Evolutionary conservation across 1,140 invertebrate genomes (phyloP).

Genomic region (Adoxophyes honmai): DNA sequence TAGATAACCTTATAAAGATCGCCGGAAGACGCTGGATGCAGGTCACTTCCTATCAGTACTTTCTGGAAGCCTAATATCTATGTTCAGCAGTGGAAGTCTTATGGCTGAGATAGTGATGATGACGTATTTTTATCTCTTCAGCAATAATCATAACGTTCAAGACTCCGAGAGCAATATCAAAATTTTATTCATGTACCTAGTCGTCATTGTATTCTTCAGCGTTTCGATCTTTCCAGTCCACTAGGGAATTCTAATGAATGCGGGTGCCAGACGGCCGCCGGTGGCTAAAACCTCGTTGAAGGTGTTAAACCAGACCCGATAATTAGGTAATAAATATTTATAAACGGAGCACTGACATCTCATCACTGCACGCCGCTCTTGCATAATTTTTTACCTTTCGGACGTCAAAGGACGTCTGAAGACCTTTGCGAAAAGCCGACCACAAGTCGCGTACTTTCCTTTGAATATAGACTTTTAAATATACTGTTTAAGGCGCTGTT

Average conservation of each 20-base stretch:
- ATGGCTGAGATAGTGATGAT: too few species aligned
- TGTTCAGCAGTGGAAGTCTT: too few species aligned
- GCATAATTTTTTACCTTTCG: conserved; percentile 36
- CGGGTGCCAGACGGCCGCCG: conserved; percentile 25
- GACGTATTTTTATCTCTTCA: too few species aligned
- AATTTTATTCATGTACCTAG: too few species aligned
- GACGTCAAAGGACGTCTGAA: conserved; percentile 39
- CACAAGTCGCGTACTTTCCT: background rate
- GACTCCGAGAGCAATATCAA: too few species aligned
- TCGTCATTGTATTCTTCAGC: too few species aligned
- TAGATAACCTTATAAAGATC: too few species aligned
- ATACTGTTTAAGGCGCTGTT: background rate
- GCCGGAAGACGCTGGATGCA: too few species aligned
- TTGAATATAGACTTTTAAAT: background rate
- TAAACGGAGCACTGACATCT: conserved; percentile 48
- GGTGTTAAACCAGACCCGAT: conserved; percentile 46
- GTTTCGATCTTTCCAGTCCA: background rate
- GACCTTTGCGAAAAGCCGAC: background rate
- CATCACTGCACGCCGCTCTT: conserved; percentile 33
- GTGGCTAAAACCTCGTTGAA: conserved; percentile 35
- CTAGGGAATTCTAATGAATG: conserved; percentile 11
- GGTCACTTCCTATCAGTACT: too few species aligned
- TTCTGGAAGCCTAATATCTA: too few species aligned
- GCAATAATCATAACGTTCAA: too few species aligned
- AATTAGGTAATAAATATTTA: conserved; percentile 73